These are phyloP conservation scores for Drosophila ustulata DNA, from an alignment of 2,888 invertebrate species.

Conservation along the genomic window DNA sequence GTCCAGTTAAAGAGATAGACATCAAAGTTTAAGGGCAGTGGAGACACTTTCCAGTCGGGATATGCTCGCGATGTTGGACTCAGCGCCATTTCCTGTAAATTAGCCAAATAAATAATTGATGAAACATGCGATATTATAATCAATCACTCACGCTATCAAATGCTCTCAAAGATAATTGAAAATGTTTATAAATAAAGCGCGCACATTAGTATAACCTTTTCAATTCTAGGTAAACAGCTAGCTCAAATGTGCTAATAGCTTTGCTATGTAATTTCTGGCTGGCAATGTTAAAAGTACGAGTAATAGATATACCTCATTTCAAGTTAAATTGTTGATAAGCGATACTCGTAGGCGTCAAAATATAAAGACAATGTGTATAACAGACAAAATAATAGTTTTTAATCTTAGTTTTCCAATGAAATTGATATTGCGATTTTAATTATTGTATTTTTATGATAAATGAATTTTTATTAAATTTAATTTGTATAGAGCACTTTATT, in stretches of 20 bases:
- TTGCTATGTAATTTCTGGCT: background rate
- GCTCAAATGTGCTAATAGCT: background rate
- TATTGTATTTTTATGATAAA: no score
- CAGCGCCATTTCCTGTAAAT: conserved; percentile 88
- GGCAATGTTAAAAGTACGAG: background rate
- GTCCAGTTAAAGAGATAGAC: conserved; percentile 93
- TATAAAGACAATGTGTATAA: background rate
- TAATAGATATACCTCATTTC: background rate
- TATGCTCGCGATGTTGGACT: conserved; percentile 88
- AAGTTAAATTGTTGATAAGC: background rate
- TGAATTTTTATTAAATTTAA: no score
- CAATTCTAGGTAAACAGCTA: background rate
- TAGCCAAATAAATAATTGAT: conserved; percentile 7
- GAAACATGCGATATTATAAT: background rate
- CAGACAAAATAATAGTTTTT: background rate
- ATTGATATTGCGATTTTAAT: no score
- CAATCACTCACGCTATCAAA: conserved; percentile 8
- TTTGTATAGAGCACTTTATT: no score
- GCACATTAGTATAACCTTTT: background rate
- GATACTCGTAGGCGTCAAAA: background rate
- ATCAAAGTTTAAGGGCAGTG: conserved; percentile 88
- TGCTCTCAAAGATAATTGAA: background rate
- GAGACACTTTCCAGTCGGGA: conserved; percentile 89
- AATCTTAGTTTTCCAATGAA: no score
- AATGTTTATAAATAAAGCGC: background rate